A percentile compares a stretch with the other conserved stretches of the same genome.
Evolutionary conservation across 1,140 invertebrate genomes (phyloP).

Genomic region (Trachymyrmex septentrionalis): DNA sequence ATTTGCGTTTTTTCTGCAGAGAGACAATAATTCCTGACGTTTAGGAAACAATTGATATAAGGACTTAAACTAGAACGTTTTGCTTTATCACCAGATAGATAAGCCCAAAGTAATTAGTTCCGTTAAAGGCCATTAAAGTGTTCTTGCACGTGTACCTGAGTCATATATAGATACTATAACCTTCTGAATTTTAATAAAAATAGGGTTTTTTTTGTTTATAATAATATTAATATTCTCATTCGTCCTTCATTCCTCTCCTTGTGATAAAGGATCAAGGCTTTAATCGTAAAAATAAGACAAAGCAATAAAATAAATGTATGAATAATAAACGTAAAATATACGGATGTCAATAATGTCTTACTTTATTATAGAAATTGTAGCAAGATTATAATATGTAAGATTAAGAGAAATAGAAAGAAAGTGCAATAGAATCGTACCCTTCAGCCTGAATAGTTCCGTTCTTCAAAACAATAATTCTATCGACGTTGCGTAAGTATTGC

Average conservation of each 20-base stretch:
- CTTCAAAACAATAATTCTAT: conserved; percentile 92
- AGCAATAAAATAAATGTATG: not conserved
- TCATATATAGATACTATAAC: not conserved
- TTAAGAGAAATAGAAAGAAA: not conserved
- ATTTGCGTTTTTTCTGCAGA: too few relatives aligned
- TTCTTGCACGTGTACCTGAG: too few relatives aligned
- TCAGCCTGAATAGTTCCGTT: conserved; percentile 88
- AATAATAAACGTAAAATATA: not conserved
- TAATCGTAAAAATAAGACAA: not conserved
- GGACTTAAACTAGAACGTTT: too few relatives aligned
- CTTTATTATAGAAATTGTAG: not conserved
- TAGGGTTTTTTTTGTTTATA: not conserved
- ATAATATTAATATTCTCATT: too few relatives aligned
- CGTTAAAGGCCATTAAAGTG: too few relatives aligned
- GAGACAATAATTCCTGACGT: too few relatives aligned
- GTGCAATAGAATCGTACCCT: conserved; percentile 73
- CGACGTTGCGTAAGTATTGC: conserved; percentile 92
- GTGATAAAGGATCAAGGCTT: not conserved
- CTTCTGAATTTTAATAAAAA: not conserved
- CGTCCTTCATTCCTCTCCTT: not conserved
- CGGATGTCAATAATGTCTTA: not conserved
- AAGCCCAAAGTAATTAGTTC: too few relatives aligned
- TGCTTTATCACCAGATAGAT: too few relatives aligned
- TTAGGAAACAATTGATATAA: too few relatives aligned
- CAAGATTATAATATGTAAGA: not conserved